Percentiles rank a stretch among this genome's conserved stretches.
These are phyloP conservation scores for Pygoscelis adeliae DNA, from an alignment of 2,113 vertebrate species.

Conservation along the genomic window DNA sequence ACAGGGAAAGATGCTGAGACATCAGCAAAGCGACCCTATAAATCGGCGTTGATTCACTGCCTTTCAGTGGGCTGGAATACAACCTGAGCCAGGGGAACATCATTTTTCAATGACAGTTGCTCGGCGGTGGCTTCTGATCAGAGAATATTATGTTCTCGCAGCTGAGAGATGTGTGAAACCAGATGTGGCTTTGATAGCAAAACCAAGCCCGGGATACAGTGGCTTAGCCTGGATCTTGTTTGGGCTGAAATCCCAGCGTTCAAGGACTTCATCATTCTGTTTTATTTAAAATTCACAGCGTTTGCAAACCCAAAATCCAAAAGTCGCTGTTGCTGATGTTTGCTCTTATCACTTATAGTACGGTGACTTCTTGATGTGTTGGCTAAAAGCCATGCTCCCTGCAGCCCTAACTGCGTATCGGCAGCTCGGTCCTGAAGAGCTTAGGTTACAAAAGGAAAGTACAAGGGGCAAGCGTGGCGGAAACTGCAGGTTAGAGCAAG, in stretches of 20 bases:
- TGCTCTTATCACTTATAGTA: fast-evolving
- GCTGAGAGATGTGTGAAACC: neutral
- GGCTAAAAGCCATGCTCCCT: neutral
- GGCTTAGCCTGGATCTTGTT: neutral
- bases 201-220: neutral
- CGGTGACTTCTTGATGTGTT: neutral
- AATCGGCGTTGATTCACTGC: neutral
- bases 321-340: neutral
- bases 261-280: neutral
- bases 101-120: neutral
- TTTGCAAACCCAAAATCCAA: neutral
- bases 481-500: neutral
- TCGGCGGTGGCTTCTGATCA: neutral
- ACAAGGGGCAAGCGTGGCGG: fast-evolving
- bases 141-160: neutral
- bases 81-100: neutral
- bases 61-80: neutral
- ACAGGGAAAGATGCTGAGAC: neutral
- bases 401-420: fast-evolving
- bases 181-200: neutral
- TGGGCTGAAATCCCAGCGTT: neutral
- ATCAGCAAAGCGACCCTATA: neutral
- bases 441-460: fast-evolving
- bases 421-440: neutral
- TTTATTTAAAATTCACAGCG: fast-evolving